Percentiles rank a stretch among this genome's conserved stretches.
phyloP scores from a whole-genome alignment of 2,113 vertebrate genomes.

The Chaenogobius annularis region DNA sequence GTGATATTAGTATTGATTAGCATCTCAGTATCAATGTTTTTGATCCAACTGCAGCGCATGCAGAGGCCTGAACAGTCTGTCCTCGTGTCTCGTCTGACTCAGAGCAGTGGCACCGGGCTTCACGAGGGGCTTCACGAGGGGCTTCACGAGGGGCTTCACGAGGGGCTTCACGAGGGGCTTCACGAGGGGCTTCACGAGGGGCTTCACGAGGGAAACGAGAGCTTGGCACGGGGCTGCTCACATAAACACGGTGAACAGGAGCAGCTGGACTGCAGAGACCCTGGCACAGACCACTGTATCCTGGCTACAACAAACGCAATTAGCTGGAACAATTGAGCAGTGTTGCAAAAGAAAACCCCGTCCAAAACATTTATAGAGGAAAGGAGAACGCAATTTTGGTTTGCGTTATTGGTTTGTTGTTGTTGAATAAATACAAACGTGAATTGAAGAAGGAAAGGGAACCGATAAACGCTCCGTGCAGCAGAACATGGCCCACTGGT shows the following conservation, averaged over 20 bases:
- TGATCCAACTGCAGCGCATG: no score
- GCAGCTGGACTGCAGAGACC: conserved; percentile 48
- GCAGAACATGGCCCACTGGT: no score
- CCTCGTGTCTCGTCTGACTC: conserved; percentile 4
- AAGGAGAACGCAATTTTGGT: not conserved
- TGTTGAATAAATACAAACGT: not conserved
- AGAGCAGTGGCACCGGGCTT: no score
- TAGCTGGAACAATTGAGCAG: not conserved
- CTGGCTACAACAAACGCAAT: not conserved
- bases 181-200: no score
- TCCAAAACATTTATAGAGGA: not conserved
- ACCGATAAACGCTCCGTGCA: not conserved
- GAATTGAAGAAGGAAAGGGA: not conserved
- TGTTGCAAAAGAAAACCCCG: not conserved
- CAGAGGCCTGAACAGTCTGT: conserved; percentile 59
- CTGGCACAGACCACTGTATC: conserved; percentile 7
- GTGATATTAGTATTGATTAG: no score
- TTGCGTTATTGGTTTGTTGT: not conserved
- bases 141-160: no score
- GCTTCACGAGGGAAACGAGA: no score
- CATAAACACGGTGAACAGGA: conserved; percentile 40
- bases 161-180: no score
- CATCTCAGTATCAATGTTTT: no score
- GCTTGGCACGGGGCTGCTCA: no score
- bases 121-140: no score